Conservation (phyloP, 2,888 invertebrate species). For the Deilephila elpenor region DNA sequence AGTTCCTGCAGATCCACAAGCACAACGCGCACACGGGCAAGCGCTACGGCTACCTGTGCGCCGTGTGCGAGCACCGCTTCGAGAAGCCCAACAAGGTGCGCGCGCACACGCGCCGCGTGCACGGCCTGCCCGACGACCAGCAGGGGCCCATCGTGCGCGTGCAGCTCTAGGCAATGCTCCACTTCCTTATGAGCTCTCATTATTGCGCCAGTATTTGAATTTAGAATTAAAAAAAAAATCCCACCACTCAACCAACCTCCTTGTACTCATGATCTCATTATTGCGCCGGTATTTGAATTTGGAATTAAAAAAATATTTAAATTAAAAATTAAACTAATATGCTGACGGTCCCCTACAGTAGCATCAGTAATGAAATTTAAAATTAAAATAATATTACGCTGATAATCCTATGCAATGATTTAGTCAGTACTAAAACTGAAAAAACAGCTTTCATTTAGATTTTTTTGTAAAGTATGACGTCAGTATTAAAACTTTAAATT, state of each 20-base stretch:
- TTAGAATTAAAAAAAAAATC: conserved; percentile 8
- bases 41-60: conserved; percentile 72
- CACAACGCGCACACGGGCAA: conserved; percentile 78
- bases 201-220: background rate
- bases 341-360: too few species aligned
- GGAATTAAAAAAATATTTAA: too few species aligned
- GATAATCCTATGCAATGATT: too few species aligned
- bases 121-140: conserved; percentile 67
- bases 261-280: too few species aligned
- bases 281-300: background rate
- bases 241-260: background rate
- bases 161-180: conserved; percentile 49
- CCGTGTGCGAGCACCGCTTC: conserved; percentile 72
- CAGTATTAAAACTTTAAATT: too few species aligned
- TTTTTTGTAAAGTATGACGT: too few species aligned
- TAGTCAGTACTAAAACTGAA: too few species aligned
- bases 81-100: conserved; percentile 80
- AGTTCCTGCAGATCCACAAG: conserved; percentile 78
- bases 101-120: conserved; percentile 70
- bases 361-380: too few species aligned
- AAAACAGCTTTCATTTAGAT: too few species aligned
- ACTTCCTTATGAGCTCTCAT: background rate
- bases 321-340: too few species aligned
- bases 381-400: too few species aligned
- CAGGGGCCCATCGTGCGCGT: conserved; percentile 69